Conservation (phyloP, 2,113 vertebrate genomes). For the Egretta garzetta region DNA sequence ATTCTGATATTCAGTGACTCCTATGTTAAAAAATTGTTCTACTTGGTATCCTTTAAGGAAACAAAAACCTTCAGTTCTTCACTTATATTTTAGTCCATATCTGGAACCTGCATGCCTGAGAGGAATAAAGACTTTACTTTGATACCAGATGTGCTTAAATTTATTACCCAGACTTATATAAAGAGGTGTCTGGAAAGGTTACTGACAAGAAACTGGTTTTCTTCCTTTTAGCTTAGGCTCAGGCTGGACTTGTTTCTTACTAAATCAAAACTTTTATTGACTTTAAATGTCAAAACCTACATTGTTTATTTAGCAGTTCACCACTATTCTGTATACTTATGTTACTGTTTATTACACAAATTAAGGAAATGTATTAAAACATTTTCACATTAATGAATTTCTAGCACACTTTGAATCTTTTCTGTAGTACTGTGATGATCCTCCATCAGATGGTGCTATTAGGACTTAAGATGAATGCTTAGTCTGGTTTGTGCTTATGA, state of each 20-base stretch:
- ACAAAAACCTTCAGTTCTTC: not conserved
- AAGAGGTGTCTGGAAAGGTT: not conserved
- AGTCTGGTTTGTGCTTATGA: not conserved
- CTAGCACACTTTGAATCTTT: not conserved
- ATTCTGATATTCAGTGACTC: not conserved
- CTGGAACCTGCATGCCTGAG: not conserved
- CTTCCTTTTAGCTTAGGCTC: not conserved
- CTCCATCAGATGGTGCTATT: conserved; percentile 63
- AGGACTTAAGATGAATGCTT: conserved; percentile 23
- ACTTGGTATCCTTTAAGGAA: not conserved
- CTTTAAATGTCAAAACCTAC: not conserved
- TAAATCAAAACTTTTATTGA: not conserved
- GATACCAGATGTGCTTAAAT: not conserved
- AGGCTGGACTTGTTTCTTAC: not conserved
- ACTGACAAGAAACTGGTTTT: not conserved
- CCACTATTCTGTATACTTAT: not conserved
- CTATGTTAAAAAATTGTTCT: not conserved
- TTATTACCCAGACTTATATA: not conserved
- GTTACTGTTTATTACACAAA: not conserved
- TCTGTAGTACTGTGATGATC: not conserved
- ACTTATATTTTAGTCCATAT: not conserved
- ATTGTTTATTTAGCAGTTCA: not conserved
- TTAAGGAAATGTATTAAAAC: not conserved
- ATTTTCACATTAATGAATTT: not conserved
- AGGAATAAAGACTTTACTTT: not conserved